Percentiles rank a stretch among this genome's conserved stretches.
Conservation (phyloP, 2,797 vertebrate genomes). For the Furcifer pardalis region DNA sequence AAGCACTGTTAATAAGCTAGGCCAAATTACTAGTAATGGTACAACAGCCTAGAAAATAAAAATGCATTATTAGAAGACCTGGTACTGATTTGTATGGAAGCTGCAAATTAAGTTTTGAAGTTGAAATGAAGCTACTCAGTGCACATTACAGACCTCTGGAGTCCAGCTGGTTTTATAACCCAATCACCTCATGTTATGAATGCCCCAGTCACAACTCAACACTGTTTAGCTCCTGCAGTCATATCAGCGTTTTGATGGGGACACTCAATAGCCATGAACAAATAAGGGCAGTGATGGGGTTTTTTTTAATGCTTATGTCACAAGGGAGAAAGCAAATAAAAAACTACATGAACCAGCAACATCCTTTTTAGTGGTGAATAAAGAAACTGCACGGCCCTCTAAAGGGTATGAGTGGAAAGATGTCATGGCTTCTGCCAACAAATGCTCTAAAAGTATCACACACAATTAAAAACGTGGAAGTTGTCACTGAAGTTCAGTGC, state of each 20-base stretch:
- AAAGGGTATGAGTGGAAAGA: slow-evolving; percentile 26
- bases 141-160: slow-evolving; percentile 35
- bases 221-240: slow-evolving; percentile 31
- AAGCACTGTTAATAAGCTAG: slow-evolving; percentile 26
- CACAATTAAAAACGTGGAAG: slow-evolving; percentile 56
- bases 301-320: slow-evolving; percentile 58
- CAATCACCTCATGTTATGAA: slow-evolving; percentile 50
- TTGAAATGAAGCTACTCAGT: slow-evolving; percentile 67
- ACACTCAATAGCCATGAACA: slow-evolving; percentile 51
- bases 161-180: slow-evolving; percentile 48
- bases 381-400: neutral
- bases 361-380: neutral
- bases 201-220: slow-evolving; percentile 31
- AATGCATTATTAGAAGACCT: slow-evolving; percentile 59
- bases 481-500: slow-evolving; percentile 53
- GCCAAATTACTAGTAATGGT: slow-evolving; percentile 54
- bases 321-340: neutral
- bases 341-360: neutral
- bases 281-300: slow-evolving; percentile 10
- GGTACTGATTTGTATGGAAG: slow-evolving; percentile 57
- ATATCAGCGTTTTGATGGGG: slow-evolving; percentile 28
- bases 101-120: slow-evolving; percentile 53
- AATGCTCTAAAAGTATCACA: slow-evolving; percentile 42
- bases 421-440: neutral
- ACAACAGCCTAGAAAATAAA: slow-evolving; percentile 53